Conservation (phyloP, 2,797 vertebrate species). For the Melanitta fusca region DNA sequence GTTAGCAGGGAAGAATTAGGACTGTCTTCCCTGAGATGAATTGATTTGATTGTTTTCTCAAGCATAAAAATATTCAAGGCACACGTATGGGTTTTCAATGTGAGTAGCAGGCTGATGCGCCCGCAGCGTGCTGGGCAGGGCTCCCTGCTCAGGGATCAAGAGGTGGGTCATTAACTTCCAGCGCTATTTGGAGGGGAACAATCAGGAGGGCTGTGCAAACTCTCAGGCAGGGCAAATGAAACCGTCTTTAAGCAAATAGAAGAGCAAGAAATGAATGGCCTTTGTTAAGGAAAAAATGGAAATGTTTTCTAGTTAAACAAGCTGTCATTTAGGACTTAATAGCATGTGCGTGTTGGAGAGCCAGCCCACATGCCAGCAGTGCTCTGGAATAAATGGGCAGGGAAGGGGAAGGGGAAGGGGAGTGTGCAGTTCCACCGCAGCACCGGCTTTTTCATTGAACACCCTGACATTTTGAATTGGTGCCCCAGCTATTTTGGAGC, state of each 20-base stretch:
- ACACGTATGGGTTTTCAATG: not conserved
- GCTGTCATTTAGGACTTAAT: conserved; percentile 70
- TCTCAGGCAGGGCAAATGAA: not conserved
- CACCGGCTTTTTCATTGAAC: not conserved
- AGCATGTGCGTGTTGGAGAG: conserved; percentile 29
- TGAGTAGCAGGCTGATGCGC: not conserved
- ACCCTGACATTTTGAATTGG: not conserved
- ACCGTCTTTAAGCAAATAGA: conserved; percentile 44
- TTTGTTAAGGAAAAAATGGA: conserved; percentile 71
- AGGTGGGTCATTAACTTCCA: not conserved
- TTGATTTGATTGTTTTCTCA: conserved; percentile 45
- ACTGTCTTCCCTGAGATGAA: not conserved
- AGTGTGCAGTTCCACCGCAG: not conserved
- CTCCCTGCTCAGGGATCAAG: not conserved
- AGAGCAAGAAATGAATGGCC: conserved; percentile 66
- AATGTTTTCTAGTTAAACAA: conserved; percentile 70
- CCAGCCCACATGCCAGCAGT: not conserved
- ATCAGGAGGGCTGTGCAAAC: not conserved
- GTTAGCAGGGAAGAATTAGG: not conserved
- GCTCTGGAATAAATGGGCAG: conserved; percentile 29
- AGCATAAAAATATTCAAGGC: not conserved
- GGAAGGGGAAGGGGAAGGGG: conserved; percentile 26
- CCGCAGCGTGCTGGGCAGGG: not conserved
- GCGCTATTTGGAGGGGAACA: not conserved
- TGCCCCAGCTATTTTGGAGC: not conserved